Evolutionary conservation across 2,113 vertebrate species (phyloP).

Genomic region (Cheilinus undulatus): DNA sequence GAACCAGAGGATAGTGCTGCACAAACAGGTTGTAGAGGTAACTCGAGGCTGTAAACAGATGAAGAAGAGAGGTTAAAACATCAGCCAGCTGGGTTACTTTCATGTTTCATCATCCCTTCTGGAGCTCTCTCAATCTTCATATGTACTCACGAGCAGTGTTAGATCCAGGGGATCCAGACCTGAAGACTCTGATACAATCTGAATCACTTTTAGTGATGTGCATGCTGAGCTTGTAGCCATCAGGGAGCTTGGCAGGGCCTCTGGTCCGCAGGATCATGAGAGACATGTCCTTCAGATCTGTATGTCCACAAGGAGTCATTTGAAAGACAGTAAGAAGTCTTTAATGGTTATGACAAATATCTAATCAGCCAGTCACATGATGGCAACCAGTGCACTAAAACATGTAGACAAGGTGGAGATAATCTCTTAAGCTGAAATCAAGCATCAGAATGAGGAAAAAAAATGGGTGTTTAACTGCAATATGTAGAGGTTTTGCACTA

Average conservation of each 20-base stretch:
- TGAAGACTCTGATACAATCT: slow-evolving; percentile 88
- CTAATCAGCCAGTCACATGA: too few relatives aligned
- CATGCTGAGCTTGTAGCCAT: slow-evolving; percentile 89
- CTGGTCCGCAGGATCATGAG: slow-evolving; percentile 90
- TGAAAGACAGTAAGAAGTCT: not conserved
- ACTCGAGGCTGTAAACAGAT: slow-evolving; percentile 10
- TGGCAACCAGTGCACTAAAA: too few relatives aligned
- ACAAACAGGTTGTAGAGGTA: slow-evolving; percentile 35
- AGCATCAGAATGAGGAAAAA: too few relatives aligned
- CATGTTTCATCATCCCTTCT: not conserved
- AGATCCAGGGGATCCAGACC: slow-evolving; percentile 42
- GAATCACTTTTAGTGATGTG: slow-evolving; percentile 84
- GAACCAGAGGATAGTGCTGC: slow-evolving; percentile 83
- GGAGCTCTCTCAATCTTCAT: not conserved
- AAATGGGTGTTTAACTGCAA: too few relatives aligned
- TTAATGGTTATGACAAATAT: too few relatives aligned
- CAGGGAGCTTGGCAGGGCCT: slow-evolving; percentile 87
- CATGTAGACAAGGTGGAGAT: too few relatives aligned
- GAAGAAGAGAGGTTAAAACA: not conserved
- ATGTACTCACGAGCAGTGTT: slow-evolving; percentile 18
- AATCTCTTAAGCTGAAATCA: too few relatives aligned
- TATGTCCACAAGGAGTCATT: not conserved
- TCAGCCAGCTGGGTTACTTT: not conserved
- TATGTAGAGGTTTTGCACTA: too few relatives aligned
- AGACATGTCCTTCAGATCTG: slow-evolving; percentile 94